Evolutionary conservation across 2,888 invertebrate genomes (phyloP).

Genomic region (Blera fallax): DNA sequence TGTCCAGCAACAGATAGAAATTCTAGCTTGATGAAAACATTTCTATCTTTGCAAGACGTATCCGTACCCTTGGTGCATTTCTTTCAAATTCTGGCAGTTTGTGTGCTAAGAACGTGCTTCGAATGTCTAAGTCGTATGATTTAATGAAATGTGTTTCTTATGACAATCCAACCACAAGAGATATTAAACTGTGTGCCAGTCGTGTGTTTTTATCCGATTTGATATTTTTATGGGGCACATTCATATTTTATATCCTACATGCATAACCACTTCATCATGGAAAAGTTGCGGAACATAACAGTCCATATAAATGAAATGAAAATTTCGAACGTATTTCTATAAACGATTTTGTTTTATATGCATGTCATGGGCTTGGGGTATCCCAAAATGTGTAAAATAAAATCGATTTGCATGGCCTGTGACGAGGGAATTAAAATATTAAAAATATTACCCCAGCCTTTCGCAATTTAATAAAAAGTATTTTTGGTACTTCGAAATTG

Average conservation of each 20-base stretch:
- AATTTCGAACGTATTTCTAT: neutral
- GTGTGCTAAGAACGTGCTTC: neutral
- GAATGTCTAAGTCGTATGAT: neutral
- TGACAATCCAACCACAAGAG: neutral
- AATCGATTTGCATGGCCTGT: neutral
- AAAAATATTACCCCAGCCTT: too few species aligned
- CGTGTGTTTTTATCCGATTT: conserved; percentile 24
- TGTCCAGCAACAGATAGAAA: conserved; percentile 2
- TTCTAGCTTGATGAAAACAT: neutral
- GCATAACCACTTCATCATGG: conserved; percentile 23
- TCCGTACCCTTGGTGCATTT: neutral
- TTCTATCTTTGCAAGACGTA: neutral
- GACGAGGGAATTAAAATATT: neutral
- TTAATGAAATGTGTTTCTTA: neutral
- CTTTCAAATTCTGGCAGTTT: neutral
- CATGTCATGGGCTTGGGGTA: neutral
- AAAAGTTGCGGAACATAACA: neutral
- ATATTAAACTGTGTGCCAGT: neutral
- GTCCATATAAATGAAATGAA: neutral
- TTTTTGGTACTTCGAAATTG: too few species aligned
- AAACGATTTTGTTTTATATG: neutral
- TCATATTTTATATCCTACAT: conserved; percentile 8
- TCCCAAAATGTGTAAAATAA: neutral
- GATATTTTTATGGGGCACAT: conserved; percentile 14
- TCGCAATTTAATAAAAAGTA: too few species aligned